Conservation (phyloP, 1,140 invertebrate species). For the Sinonovacula constricta region DNA sequence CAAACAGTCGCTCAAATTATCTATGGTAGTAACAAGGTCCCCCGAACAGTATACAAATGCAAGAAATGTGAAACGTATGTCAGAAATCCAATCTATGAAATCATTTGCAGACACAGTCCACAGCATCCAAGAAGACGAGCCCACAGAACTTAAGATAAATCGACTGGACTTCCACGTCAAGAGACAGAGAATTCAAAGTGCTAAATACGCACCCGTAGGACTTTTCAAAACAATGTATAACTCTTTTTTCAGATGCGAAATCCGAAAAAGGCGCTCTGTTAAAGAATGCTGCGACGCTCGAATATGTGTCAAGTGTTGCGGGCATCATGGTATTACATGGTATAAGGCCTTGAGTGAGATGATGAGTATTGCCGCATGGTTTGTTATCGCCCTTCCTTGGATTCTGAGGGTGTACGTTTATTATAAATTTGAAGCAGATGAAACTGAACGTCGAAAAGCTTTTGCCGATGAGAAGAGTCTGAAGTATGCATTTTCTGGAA, state of each 20-base stretch:
- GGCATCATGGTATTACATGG: neutral
- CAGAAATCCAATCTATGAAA: neutral
- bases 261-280: neutral
- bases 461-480: neutral
- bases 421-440: constrained; percentile 1
- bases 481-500: neutral
- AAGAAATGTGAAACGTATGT: neutral
- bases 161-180: neutral
- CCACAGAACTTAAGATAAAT: neutral
- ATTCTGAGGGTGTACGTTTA: constrained; percentile 10
- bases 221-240: neutral
- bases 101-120: neutral
- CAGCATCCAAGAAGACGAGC: neutral
- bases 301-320: neutral
- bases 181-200: neutral
- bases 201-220: constrained; percentile 6
- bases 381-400: neutral
- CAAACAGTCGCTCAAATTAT: constrained; percentile 3
- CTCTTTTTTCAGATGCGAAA: constrained; percentile 8
- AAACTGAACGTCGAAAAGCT: neutral
- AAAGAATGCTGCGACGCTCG: neutral
- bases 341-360: neutral
- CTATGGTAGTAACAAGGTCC: neutral
- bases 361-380: neutral
- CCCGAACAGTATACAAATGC: neutral